These are phyloP conservation scores for Mechanitis messenoides DNA, from an alignment of 2,888 invertebrate species.

Conservation along the genomic window DNA sequence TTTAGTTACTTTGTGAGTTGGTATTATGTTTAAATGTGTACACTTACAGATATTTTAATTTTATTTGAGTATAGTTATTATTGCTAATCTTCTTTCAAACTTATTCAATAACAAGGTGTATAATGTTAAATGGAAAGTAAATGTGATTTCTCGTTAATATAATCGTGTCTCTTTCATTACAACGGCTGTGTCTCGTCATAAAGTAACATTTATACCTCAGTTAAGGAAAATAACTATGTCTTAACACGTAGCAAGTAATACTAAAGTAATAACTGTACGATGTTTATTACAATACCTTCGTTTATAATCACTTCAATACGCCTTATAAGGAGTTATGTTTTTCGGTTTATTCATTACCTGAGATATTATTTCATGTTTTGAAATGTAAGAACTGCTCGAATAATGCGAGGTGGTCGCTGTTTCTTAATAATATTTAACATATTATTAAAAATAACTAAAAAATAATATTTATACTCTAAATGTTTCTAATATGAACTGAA, in stretches of 20 bases:
- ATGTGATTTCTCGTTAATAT: background rate
- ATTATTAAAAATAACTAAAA: too few species aligned
- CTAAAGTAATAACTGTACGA: slow-evolving; percentile 1
- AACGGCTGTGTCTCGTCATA: background rate
- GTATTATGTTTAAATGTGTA: too few species aligned
- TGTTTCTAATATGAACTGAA: too few species aligned
- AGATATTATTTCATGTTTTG: background rate
- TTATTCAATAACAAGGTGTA: background rate
- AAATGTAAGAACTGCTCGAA: background rate
- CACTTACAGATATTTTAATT: too few species aligned
- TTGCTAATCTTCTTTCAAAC: background rate
- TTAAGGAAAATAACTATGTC: slow-evolving; percentile 21
- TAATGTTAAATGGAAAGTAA: slow-evolving; percentile 1
- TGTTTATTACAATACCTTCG: background rate
- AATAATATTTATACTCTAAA: too few species aligned
- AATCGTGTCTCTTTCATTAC: background rate
- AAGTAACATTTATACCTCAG: slow-evolving; percentile 2
- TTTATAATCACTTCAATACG: slow-evolving; percentile 3
- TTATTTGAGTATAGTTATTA: too few species aligned
- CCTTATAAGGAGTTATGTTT: background rate
- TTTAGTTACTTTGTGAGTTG: too few species aligned
- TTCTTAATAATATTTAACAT: too few species aligned
- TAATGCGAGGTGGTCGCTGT: background rate
- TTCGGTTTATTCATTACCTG: background rate
- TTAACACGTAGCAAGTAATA: slow-evolving; percentile 18